Evolutionary conservation across 2,888 invertebrate genomes (phyloP).

Genomic region (Notodonta dromedarius): DNA sequence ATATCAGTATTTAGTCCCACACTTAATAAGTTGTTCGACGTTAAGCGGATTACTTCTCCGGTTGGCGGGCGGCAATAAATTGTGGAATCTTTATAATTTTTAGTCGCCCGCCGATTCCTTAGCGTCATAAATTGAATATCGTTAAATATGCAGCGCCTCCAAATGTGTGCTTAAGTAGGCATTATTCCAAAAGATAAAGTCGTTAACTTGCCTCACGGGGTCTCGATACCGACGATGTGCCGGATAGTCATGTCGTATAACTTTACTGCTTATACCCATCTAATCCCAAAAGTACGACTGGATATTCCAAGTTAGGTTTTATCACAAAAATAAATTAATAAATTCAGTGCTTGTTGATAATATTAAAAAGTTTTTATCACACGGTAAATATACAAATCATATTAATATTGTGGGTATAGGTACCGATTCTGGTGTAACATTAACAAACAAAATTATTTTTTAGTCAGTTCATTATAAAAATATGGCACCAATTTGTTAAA

Average conservation of each 20-base stretch:
- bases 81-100: slow-evolving; percentile 83
- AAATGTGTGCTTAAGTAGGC: slow-evolving; percentile 69
- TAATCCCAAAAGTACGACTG: slow-evolving; percentile 60
- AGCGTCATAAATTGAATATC: slow-evolving; percentile 81
- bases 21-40: slow-evolving; percentile 79
- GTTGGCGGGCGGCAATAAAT: slow-evolving; percentile 69
- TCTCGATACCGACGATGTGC: slow-evolving; percentile 39
- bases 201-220: slow-evolving; percentile 61
- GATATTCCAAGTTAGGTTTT: slow-evolving; percentile 38
- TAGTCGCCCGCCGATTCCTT: slow-evolving; percentile 70
- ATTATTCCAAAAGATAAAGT: slow-evolving; percentile 73
- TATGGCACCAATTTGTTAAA: too few relatives aligned
- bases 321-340: slow-evolving; percentile 26
- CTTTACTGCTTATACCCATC: slow-evolving; percentile 61
- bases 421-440: too few relatives aligned
- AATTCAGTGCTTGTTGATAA: slow-evolving; percentile 29
- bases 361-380: neutral
- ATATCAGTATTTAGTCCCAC: slow-evolving; percentile 81
- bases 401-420: too few relatives aligned
- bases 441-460: too few relatives aligned
- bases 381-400: too few relatives aligned
- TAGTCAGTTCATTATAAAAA: too few relatives aligned
- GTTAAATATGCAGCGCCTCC: slow-evolving; percentile 67
- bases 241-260: slow-evolving; percentile 66
- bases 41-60: slow-evolving; percentile 74